These are phyloP conservation scores for Sthenelais limicola DNA, from an alignment of 2,888 invertebrate genomes.

Conservation along the genomic window DNA sequence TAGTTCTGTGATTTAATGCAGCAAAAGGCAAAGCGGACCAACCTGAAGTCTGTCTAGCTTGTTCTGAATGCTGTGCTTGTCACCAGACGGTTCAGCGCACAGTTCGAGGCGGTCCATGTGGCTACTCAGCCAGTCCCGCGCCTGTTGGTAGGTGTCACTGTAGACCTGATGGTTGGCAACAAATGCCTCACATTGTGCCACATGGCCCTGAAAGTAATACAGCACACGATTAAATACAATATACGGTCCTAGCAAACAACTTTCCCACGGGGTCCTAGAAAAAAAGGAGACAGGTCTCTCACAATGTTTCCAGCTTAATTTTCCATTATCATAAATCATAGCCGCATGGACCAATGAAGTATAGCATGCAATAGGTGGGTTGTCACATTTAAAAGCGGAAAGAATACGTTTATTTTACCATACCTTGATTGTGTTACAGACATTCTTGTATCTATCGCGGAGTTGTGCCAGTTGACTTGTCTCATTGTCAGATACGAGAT, in stretches of 20 bases:
- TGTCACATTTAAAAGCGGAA: too few relatives aligned
- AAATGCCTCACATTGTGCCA: conserved; percentile 60
- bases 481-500: conserved; percentile 90
- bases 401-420: neutral
- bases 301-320: neutral
- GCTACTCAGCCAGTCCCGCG: conserved; percentile 87
- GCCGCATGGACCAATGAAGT: neutral
- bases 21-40: conserved; percentile 42
- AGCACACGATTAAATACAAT: neutral
- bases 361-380: too few relatives aligned
- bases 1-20: too few relatives aligned
- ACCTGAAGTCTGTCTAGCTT: conserved; percentile 72
- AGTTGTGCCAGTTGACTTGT: conserved; percentile 90
- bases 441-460: conserved; percentile 88
- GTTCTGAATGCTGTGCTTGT: conserved; percentile 77
- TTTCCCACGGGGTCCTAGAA: neutral
- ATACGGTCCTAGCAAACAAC: neutral
- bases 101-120: conserved; percentile 86
- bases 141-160: conserved; percentile 77
- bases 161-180: conserved; percentile 67
- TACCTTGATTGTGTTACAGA: conserved; percentile 86
- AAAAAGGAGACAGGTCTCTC: conserved; percentile 49
- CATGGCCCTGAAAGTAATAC: conserved; percentile 53
- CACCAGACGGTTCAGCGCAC: conserved; percentile 85
- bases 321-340: too few relatives aligned